Base-by-base conservation (phyloP, 2,888 invertebrate genomes). In the Opisthograptis luteolata region DNA sequence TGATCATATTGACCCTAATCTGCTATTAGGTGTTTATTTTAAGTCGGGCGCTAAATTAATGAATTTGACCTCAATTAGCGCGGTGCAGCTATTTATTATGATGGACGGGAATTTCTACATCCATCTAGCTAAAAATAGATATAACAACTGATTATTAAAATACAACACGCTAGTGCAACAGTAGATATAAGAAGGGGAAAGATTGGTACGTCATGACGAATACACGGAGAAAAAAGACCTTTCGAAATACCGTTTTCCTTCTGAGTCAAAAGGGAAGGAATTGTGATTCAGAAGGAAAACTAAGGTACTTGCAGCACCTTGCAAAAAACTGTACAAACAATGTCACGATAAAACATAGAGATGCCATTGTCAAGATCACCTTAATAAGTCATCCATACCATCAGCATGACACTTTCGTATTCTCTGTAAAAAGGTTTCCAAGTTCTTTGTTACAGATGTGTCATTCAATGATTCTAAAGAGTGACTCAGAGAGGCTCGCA, bases 1-100 rank as follows among this genome's bases (percentile, higher is more conserved):
- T 49, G 41, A 52, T 52, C 30, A 58, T 46, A 43, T 47, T 55
- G 55, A 58, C 58, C 58, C 49, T 49, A 52, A 51, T 58, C 48
- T 37, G 43, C 36, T 28, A 44, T 56, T 48, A 48, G 41, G 48
- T 42, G 48, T 48, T 47, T 42, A 48, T 48, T 48, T 48, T 42
- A 42, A 41, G 31, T 42, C 36, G 19, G 7, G 40, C 15, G 40
- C 10, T 42, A 20, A 41, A 42, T n/a, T n/a, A n/a, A n/a, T 48
- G 17, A 48, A 42, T 42, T 48, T 37, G 42, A 48, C 48, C 48
- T 42, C 48, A 42, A 48, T 48, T 42, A 48, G 31, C 6, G 41
- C 13, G n/a, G 28, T 37, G 48, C 48, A 48, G 31, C 35, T 22
- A 28, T 19, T 42, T 10, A 31, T 41, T 48, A 37, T 15, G n/a